Percentiles rank a stretch among this genome's conserved stretches.
phyloP scores from a whole-genome alignment of 2,888 invertebrate genomes.

The Heliconius cydno region DNA sequence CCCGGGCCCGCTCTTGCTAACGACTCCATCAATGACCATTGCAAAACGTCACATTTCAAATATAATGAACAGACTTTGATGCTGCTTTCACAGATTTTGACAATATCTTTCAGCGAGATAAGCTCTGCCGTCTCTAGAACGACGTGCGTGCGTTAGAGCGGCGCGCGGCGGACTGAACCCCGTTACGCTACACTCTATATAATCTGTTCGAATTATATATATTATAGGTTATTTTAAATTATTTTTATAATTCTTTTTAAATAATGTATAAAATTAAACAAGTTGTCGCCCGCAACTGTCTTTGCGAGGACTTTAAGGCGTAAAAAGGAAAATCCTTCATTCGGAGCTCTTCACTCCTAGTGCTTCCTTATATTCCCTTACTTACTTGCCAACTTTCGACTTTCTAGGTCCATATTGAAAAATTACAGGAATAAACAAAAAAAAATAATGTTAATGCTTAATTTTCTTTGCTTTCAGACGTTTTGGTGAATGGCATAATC shows the following conservation, averaged over 20 bases:
- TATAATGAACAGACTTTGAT: not conserved
- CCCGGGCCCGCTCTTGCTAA: constrained; percentile 34
- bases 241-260: not conserved
- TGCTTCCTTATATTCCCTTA: too few species aligned
- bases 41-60: constrained; percentile 35
- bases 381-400: too few species aligned
- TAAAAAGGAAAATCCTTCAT: too few species aligned
- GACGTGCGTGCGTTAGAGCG: constrained; percentile 37
- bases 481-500: too few species aligned
- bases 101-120: not conserved
- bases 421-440: too few species aligned
- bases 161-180: constrained; percentile 40
- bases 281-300: too few species aligned
- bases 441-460: too few species aligned
- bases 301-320: too few species aligned
- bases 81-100: not conserved
- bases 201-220: not conserved
- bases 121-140: not conserved
- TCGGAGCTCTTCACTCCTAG: too few species aligned
- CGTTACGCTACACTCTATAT: constrained; percentile 11
- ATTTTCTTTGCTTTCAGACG: too few species aligned
- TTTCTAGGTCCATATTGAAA: too few species aligned
- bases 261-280: too few species aligned
- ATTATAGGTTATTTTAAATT: not conserved
- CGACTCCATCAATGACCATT: constrained; percentile 35